A percentile compares a stretch with the other conserved stretches of the same genome.
Conservation (phyloP, 2,797 vertebrate species). For the Fringilla coelebs region DNA sequence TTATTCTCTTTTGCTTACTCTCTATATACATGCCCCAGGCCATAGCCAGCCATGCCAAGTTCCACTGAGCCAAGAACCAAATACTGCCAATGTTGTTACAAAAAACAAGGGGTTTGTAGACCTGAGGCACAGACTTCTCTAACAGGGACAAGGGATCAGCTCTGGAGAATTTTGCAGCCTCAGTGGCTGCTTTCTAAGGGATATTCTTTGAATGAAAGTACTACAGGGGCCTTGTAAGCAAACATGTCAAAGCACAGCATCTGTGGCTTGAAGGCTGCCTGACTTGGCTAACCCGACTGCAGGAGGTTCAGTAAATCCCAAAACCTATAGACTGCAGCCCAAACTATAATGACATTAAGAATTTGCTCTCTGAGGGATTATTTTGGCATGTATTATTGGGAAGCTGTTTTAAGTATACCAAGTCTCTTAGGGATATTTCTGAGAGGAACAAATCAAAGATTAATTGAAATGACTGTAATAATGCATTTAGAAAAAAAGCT, state of each 20-base stretch:
- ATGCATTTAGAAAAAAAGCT: not conserved
- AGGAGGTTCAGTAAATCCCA: not conserved
- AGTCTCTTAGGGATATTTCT: not conserved
- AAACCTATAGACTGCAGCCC: not conserved
- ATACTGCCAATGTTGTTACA: not conserved
- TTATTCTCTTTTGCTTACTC: not conserved
- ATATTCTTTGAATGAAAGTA: not conserved
- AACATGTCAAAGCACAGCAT: not conserved
- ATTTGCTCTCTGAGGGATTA: not conserved
- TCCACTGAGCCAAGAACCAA: not conserved
- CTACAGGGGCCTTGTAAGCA: not conserved
- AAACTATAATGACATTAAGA: not conserved
- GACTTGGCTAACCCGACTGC: not conserved
- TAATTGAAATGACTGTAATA: not conserved
- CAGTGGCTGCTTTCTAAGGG: not conserved
- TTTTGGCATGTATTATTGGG: not conserved
- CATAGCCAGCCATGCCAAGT: not conserved
- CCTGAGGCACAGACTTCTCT: not conserved
- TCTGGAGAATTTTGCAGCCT: not conserved
- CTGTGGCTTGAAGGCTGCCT: not conserved
- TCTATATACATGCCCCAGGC: not conserved
- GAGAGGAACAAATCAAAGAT: not conserved
- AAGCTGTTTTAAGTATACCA: not conserved
- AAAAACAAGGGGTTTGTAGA: not conserved
- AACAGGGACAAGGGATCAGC: not conserved